Percentiles rank a stretch among this genome's conserved stretches.
Conservation (phyloP, 2,113 vertebrate species). For the Ornithorhynchus anatinus region DNA sequence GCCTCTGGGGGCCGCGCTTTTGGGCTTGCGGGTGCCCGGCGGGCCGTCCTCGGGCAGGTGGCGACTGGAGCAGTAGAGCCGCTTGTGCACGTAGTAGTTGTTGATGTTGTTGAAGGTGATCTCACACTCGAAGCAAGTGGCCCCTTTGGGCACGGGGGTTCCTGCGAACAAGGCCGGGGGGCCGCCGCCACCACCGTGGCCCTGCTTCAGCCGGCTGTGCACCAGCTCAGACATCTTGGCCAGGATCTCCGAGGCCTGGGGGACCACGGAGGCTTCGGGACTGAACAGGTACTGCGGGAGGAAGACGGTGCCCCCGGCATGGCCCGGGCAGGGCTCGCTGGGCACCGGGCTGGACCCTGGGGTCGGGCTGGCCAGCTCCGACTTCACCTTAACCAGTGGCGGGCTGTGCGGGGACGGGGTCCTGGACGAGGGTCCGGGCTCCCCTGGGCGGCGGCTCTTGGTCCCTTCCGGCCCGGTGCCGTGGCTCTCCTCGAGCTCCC, state of each 20-base stretch:
- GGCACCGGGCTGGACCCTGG: slow-evolving; percentile 89
- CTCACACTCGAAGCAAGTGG: slow-evolving; percentile 95
- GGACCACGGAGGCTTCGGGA: slow-evolving; percentile 83
- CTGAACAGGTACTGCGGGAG: slow-evolving; percentile 87
- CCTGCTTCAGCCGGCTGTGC: slow-evolving; percentile 91
- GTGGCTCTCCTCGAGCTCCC: slow-evolving; percentile 72
- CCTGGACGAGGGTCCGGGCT: slow-evolving; percentile 50
- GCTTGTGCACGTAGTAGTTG: slow-evolving; percentile 97
- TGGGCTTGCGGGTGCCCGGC: slow-evolving; percentile 50
- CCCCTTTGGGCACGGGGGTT: slow-evolving; percentile 80
- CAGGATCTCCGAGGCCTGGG: slow-evolving; percentile 93
- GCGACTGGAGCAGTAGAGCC: slow-evolving; percentile 93
- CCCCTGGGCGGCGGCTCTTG: not conserved
- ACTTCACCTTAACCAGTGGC: slow-evolving; percentile 73
- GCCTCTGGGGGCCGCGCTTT: slow-evolving; percentile 4
- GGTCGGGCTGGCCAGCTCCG: slow-evolving; percentile 87
- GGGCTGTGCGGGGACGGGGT: slow-evolving; percentile 80
- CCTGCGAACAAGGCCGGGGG: slow-evolving; percentile 59
- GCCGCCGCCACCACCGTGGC: slow-evolving; percentile 63
- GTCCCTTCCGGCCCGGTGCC: slow-evolving; percentile 64
- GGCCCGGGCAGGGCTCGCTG: slow-evolving; percentile 66
- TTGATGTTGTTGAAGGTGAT: slow-evolving; percentile 97
- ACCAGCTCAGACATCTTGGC: slow-evolving; percentile 99
- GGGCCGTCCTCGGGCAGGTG: slow-evolving; percentile 77
- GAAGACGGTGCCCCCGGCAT: slow-evolving; percentile 80